Percentiles rank a stretch among this genome's conserved stretches.
Conservation (phyloP, 2,888 invertebrate genomes). For the Acronicta alni region DNA sequence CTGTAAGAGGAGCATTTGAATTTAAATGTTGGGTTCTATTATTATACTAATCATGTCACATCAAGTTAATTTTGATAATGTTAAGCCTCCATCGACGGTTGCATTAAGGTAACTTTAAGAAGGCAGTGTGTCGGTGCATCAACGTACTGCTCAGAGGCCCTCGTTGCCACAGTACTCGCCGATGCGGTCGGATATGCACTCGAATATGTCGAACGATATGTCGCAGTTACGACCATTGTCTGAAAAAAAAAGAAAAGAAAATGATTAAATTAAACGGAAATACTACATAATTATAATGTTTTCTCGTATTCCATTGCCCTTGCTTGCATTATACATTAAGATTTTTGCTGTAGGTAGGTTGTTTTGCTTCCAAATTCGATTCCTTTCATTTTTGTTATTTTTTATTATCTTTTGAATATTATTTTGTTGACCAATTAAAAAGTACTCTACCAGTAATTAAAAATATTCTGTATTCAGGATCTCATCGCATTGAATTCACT, state of each 20-base stretch:
- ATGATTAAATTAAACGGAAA: no score
- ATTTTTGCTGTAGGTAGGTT: no score
- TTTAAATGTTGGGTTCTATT: background rate
- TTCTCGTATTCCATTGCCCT: no score
- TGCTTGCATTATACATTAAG: no score
- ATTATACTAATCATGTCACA: background rate
- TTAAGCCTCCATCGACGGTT: constrained; percentile 33
- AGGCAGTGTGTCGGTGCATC: constrained; percentile 14
- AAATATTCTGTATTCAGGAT: no score
- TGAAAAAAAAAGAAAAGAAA: constrained; percentile 75
- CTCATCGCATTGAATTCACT: no score
- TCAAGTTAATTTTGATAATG: constrained; percentile 1
- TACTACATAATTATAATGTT: no score
- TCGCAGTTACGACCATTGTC: constrained; percentile 93
- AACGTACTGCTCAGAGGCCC: constrained; percentile 69
- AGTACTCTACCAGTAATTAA: no score
- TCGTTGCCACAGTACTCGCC: constrained; percentile 92
- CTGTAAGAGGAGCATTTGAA: background rate
- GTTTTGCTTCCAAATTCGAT: no score
- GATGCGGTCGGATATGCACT: constrained; percentile 94
- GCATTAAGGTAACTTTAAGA: constrained; percentile 1
- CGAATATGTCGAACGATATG: constrained; percentile 93
- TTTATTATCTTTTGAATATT: no score
- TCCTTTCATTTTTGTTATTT: no score
- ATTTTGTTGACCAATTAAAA: no score